Conservation (phyloP, 1,140 invertebrate species). For the Drosophila albomicans region DNA sequence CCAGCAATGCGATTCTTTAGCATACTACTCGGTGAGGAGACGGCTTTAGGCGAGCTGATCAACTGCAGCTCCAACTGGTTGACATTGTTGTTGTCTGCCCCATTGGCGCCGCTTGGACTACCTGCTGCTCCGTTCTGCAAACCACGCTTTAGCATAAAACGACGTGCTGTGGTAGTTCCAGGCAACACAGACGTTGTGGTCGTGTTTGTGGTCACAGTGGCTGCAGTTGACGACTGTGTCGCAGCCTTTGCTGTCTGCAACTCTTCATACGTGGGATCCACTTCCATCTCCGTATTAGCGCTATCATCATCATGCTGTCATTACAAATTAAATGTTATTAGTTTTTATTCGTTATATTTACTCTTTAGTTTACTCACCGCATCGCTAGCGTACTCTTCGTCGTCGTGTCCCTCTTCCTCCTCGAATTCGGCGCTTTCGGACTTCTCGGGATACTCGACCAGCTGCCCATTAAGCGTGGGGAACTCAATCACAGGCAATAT, state of each 20-base stretch:
- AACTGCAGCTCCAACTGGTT: constrained; percentile 39
- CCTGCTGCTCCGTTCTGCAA: constrained; percentile 54
- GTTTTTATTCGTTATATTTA: neutral
- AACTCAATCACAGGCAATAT: constrained; percentile 88
- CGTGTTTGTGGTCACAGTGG: constrained; percentile 29
- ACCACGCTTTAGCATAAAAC: constrained; percentile 72
- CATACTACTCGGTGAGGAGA: neutral
- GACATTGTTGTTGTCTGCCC: constrained; percentile 37
- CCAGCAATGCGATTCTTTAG: constrained; percentile 22
- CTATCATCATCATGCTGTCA: constrained; percentile 62
- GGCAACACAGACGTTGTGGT: constrained; percentile 38
- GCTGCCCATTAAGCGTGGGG: constrained; percentile 88
- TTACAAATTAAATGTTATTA: constrained; percentile 4
- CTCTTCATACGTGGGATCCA: constrained; percentile 68
- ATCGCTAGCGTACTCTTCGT: constrained; percentile 65
- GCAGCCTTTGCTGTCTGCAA: constrained; percentile 25
- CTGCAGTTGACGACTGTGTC: neutral
- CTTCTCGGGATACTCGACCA: constrained; percentile 77
- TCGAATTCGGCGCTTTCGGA: constrained; percentile 80
- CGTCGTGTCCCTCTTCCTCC: constrained; percentile 77
- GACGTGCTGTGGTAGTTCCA: constrained; percentile 37
- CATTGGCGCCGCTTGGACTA: constrained; percentile 33
- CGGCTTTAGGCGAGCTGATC: constrained; percentile 28
- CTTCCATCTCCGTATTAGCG: constrained; percentile 64
- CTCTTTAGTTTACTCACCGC: constrained; percentile 37